These are phyloP conservation scores for Orestias chungarensis DNA, from an alignment of 2,797 vertebrate species.

Conservation along the genomic window DNA sequence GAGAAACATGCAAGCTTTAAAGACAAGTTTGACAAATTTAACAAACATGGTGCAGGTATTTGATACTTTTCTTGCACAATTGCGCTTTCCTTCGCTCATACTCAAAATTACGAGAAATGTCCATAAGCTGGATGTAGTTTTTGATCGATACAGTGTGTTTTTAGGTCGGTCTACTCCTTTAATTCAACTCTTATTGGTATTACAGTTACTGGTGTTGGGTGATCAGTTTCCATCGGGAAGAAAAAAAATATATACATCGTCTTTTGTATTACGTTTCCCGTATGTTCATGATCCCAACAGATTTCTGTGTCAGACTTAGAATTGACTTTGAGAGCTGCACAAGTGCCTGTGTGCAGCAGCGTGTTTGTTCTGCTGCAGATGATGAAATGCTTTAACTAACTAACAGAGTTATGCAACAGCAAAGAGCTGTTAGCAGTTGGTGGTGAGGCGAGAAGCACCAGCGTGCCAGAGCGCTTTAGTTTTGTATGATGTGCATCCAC, in stretches of 20 bases:
- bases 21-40: no score
- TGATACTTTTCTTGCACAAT: not conserved
- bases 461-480: slow-evolving; percentile 15
- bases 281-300: not conserved
- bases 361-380: slow-evolving; percentile 26
- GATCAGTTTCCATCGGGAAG: not conserved
- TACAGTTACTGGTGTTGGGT: not conserved
- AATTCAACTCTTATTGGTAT: not conserved
- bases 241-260: not conserved
- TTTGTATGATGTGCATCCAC: not conserved
- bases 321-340: slow-evolving; percentile 26
- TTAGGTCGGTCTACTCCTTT: not conserved
- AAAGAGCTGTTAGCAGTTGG: slow-evolving; percentile 35
- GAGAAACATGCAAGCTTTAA: not conserved
- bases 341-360: slow-evolving; percentile 16
- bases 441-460: slow-evolving; percentile 27
- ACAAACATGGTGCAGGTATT: no score
- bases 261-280: not conserved
- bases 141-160: not conserved
- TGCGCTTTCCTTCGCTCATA: no score
- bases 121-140: not conserved
- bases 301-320: slow-evolving; percentile 12
- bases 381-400: slow-evolving; percentile 35
- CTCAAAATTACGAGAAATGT: no score
- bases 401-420: slow-evolving; percentile 46